Evolutionary conservation across 2,113 vertebrate species (phyloP).

Genomic region (Lichenostomus cassidix): DNA sequence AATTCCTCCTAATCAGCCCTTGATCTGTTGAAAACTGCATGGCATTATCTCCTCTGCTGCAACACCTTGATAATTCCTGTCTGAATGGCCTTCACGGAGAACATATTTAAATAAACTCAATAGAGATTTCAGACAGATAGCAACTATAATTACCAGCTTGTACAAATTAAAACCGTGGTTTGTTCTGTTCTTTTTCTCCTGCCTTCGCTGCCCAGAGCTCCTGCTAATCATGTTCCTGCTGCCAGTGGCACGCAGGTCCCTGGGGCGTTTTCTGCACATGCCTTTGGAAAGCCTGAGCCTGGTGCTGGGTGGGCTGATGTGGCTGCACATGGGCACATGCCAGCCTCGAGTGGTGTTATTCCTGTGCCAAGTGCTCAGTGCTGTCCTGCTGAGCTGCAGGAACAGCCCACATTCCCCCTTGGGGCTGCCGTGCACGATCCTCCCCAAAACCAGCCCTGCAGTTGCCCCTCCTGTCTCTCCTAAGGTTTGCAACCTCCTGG

Average conservation of each 20-base stretch:
- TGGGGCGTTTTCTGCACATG: not conserved
- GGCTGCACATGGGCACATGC: not conserved
- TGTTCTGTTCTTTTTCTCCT: slow-evolving; percentile 57
- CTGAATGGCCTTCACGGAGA: slow-evolving; percentile 48
- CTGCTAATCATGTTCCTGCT: slow-evolving; percentile 50
- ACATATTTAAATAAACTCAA: slow-evolving; percentile 72
- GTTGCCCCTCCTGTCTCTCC: not conserved
- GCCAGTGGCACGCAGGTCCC: slow-evolving; percentile 25
- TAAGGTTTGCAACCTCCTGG: not conserved
- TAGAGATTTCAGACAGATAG: slow-evolving; percentile 70
- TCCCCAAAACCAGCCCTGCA: not conserved
- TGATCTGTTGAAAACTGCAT: slow-evolving; percentile 55
- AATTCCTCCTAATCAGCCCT: slow-evolving; percentile 67
- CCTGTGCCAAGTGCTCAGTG: not conserved
- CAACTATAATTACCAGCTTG: slow-evolving; percentile 71
- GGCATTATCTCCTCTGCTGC: slow-evolving; percentile 64
- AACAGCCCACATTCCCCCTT: not conserved
- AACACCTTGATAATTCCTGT: slow-evolving; percentile 67
- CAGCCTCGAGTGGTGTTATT: not conserved
- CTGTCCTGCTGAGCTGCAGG: not conserved
- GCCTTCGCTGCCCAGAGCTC: slow-evolving; percentile 39
- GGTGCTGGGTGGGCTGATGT: not conserved
- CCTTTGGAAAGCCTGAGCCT: not conserved
- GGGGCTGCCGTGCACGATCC: accelerated
- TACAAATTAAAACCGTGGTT: slow-evolving; percentile 61